phyloP scores from a whole-genome alignment of 2,888 invertebrate species.

The Argyresthia goedartella region DNA sequence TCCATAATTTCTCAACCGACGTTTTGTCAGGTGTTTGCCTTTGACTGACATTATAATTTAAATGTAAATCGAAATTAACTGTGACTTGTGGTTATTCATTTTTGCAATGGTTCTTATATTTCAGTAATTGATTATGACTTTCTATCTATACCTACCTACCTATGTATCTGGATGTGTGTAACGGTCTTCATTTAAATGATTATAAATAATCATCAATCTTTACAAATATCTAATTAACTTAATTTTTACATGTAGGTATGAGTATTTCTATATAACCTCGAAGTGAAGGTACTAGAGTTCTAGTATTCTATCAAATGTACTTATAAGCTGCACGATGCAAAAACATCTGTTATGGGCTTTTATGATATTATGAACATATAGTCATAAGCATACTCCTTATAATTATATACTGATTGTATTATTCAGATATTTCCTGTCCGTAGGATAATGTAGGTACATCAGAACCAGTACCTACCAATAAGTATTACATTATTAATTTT shows the following conservation, averaged over 20 bases:
- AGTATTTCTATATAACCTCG: no score
- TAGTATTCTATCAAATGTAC: no score
- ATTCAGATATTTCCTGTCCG: no score
- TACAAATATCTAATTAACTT: background rate
- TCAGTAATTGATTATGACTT: background rate
- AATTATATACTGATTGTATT: no score
- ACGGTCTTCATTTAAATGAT: background rate
- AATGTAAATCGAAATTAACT: background rate
- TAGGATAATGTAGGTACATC: no score
- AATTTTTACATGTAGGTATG: no score
- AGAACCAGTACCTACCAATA: no score
- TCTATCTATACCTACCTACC: background rate
- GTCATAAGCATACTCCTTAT: no score
- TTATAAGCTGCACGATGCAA: no score
- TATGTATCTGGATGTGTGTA: background rate
- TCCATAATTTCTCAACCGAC: constrained; percentile 35
- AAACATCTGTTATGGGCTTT: no score
- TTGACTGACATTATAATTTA: constrained; percentile 8
- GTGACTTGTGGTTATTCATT: background rate
- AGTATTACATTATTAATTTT: background rate
- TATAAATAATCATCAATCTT: background rate
- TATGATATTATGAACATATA: no score
- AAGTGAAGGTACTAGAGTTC: no score
- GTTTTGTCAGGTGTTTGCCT: constrained; percentile 4
- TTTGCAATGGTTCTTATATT: background rate